Conservation (phyloP, 2,797 vertebrate species). For the Sebastes kiyomatsui region DNA sequence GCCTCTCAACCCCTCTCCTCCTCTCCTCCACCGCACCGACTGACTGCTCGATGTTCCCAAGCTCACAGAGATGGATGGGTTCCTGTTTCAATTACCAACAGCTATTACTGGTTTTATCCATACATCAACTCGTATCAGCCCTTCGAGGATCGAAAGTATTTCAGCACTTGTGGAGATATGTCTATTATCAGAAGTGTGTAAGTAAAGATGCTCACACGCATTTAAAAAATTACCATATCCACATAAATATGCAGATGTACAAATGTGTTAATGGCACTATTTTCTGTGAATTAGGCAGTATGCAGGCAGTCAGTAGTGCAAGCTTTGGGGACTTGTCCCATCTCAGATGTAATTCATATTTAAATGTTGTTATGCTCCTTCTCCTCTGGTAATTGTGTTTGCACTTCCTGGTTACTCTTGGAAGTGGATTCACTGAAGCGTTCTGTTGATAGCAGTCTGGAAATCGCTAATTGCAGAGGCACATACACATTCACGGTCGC, state of each 20-base stretch:
- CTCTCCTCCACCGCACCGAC: constrained; percentile 25
- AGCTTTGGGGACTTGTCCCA: constrained; percentile 52
- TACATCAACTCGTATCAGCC: constrained; percentile 40
- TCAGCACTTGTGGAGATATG: constrained; percentile 36
- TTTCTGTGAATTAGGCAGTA: constrained; percentile 33
- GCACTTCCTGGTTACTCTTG: constrained; percentile 72
- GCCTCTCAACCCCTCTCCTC: constrained; percentile 24
- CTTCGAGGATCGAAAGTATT: constrained; percentile 26
- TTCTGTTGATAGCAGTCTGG: constrained; percentile 71
- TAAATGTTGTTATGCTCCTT: constrained; percentile 73
- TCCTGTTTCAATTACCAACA: constrained; percentile 70
- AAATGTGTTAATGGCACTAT: constrained; percentile 34
- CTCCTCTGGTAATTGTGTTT: constrained; percentile 76
- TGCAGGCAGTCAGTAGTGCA: constrained; percentile 29
- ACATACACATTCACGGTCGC: constrained; percentile 8
- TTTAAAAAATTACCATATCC: constrained; percentile 25
- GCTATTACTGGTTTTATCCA: constrained; percentile 63
- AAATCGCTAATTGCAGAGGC: constrained; percentile 73
- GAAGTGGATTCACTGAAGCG: constrained; percentile 72
- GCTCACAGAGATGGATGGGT: constrained; percentile 46
- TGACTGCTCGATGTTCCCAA: constrained; percentile 15
- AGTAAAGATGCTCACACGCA: background rate
- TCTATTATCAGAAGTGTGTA: constrained; percentile 31
- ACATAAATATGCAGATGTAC: constrained; percentile 22
- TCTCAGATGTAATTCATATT: constrained; percentile 73